Percentiles rank a stretch among this genome's conserved stretches.
Conservation (phyloP, 2,797 vertebrate genomes). For the Rhinoraja longicauda region DNA sequence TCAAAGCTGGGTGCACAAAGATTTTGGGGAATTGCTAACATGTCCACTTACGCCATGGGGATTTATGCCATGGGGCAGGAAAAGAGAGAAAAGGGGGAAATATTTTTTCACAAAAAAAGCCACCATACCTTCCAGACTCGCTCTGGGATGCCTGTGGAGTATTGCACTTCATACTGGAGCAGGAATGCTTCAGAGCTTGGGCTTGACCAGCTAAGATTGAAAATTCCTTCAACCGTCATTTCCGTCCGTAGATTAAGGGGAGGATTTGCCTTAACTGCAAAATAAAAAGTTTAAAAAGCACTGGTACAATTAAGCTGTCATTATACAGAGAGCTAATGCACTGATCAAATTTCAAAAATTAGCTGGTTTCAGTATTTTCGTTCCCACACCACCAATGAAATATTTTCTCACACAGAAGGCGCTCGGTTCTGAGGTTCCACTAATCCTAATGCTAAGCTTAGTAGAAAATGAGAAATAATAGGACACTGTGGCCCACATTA, state of each 20-base stretch:
- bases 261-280: slow-evolving; percentile 69
- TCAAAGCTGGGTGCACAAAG: background rate
- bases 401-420: too few species aligned
- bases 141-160: slow-evolving; percentile 52
- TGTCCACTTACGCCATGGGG: background rate
- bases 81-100: background rate
- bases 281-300: slow-evolving; percentile 40
- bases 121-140: slow-evolving; percentile 51
- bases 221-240: slow-evolving; percentile 64
- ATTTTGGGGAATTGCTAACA: background rate
- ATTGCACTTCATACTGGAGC: slow-evolving; percentile 71
- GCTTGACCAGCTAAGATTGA: slow-evolving; percentile 69
- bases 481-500: background rate
- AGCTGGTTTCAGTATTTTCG: background rate
- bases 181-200: slow-evolving; percentile 43
- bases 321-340: background rate
- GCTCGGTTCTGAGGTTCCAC: too few species aligned
- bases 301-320: background rate
- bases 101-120: background rate
- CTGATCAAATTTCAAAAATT: background rate
- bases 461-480: background rate
- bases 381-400: background rate
- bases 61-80: background rate
- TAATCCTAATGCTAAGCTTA: background rate
- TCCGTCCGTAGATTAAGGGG: slow-evolving; percentile 66